Percentiles rank a stretch among this genome's conserved stretches.
Conservation (phyloP, 2,888 invertebrate genomes). For the Anodontia alba region DNA sequence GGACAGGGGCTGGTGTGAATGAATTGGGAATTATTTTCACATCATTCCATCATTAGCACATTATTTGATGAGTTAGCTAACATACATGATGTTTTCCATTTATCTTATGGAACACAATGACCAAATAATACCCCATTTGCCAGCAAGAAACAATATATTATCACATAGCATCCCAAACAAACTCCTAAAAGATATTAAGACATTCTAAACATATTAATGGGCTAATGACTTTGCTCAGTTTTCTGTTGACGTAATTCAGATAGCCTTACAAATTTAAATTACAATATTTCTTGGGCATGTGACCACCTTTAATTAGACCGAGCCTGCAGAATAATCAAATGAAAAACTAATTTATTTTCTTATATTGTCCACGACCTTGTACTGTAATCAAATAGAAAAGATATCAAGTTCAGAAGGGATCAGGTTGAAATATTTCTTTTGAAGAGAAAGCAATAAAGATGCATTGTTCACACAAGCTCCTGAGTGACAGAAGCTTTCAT, state of each 20-base stretch:
- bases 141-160: conserved; percentile 9
- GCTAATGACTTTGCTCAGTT: background rate
- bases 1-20: background rate
- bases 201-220: background rate
- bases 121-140: background rate
- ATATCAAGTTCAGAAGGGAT: conserved; percentile 13
- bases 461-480: background rate
- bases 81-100: conserved; percentile 2
- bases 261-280: background rate
- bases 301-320: conserved; percentile 5
- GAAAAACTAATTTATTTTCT: conserved; percentile 10
- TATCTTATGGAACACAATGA: background rate
- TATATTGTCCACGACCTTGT: background rate
- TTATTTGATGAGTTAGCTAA: background rate
- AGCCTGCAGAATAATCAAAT: background rate
- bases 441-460: background rate
- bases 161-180: background rate
- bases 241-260: conserved; percentile 5
- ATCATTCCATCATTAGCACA: background rate
- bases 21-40: background rate
- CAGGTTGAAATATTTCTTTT: conserved; percentile 5
- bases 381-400: conserved; percentile 7
- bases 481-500: background rate
- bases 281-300: background rate
- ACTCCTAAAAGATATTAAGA: background rate